phyloP scores from a whole-genome alignment of 2,888 invertebrate genomes.

The Lucinisca nassula region DNA sequence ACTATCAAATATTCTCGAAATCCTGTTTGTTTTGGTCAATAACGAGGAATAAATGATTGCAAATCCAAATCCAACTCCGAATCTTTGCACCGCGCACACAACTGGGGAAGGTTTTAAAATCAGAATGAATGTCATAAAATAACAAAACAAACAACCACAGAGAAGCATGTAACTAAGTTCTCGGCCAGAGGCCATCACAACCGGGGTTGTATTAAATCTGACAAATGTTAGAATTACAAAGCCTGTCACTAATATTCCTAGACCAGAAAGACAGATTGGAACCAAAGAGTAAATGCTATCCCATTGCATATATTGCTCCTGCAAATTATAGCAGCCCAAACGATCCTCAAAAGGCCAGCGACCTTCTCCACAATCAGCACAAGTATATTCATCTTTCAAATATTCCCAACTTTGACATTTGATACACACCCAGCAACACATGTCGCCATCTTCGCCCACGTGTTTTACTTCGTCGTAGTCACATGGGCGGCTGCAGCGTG shows the following conservation, averaged over 20 bases:
- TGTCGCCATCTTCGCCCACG: slow-evolving; percentile 87
- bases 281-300: slow-evolving; percentile 90
- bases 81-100: slow-evolving; percentile 89
- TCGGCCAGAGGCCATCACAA: slow-evolving; percentile 91
- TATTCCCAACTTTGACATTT: slow-evolving; percentile 85
- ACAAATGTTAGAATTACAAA: slow-evolving; percentile 91
- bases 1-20: slow-evolving; percentile 91
- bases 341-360: slow-evolving; percentile 86
- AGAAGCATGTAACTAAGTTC: slow-evolving; percentile 91
- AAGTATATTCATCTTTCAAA: slow-evolving; percentile 86
- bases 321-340: slow-evolving; percentile 80
- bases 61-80: slow-evolving; percentile 88
- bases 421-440: slow-evolving; percentile 89
- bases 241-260: slow-evolving; percentile 91
- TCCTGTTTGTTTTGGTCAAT: slow-evolving; percentile 91
- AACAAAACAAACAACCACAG: slow-evolving; percentile 91
- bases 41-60: slow-evolving; percentile 91
- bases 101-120: slow-evolving; percentile 90
- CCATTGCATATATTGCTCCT: slow-evolving; percentile 85
- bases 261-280: slow-evolving; percentile 90
- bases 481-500: slow-evolving; percentile 88
- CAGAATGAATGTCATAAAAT: slow-evolving; percentile 91
- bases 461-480: slow-evolving; percentile 87
- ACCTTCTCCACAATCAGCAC: slow-evolving; percentile 85
- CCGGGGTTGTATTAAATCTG: slow-evolving; percentile 91